Evolutionary conservation across 2,113 vertebrate genomes (phyloP), one percentile per base, ranked within the genome.

Genomic region (Perca fluviatilis): DNA sequence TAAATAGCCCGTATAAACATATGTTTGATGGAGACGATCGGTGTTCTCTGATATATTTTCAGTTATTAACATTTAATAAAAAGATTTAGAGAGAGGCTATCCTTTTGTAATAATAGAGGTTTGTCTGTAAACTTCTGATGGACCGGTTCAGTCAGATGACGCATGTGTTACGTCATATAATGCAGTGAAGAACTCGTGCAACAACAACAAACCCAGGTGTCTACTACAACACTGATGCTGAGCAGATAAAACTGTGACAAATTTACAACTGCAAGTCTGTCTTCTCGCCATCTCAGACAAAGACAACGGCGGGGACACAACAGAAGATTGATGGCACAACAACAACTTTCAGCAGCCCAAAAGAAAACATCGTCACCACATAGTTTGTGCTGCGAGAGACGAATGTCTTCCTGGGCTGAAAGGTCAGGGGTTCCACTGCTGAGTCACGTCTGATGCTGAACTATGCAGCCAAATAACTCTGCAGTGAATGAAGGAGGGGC

Each of bases 371-470:
- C 2, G 82, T 86, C 77, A 74, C 63, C 73, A 67, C 75, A 75
- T 73, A 72, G 80, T 71, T 56, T 66, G 74, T 65, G 74, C 79
- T 76, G 86, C 47, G 85, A 78, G 90, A 94, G 95, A 95, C 89
- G 91, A 94, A 96, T 89, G 86, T n/a, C 92, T 94, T 92, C 87
- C 90, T 74, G 40, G 93, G 86, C 60, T 84, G 65, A 91, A 83
- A 90, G 95, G 95, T 95, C 92, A 92, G 79, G 84, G 77, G 80
- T 61, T 80, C 79, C 10, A 43, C 40, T 70, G 68, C 90, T 82
- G 86, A 82, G 87, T 87, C 82, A 82, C 84, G 56, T 91, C 89
- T 94, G 89, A 91, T 89, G 69, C 58, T 50, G 33, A 78, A 25
- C 67, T 58, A 77, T 64, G 79, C 40, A 60, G 75, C 36, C 54